Evolutionary conservation across 2,113 vertebrate genomes (phyloP), one percentile per base, ranked within the genome.

Genomic region (Pachypanchax playfairii): DNA sequence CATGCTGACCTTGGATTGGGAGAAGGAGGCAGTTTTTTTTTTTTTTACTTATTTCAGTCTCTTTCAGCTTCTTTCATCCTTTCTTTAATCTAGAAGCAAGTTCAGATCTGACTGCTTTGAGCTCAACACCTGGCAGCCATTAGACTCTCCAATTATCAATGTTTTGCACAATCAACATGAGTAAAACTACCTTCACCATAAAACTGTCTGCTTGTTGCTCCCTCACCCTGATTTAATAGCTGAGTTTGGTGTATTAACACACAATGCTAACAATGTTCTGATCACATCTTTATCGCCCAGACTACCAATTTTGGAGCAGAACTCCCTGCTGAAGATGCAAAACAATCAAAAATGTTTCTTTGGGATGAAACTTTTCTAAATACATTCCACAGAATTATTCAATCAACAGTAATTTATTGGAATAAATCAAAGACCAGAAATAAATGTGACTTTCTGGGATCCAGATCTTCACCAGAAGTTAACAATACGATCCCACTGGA

Each of bases 1-100:
- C 54, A 43, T 43, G 65, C 24, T 51, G 46, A 58, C 9, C 43
- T 51, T 68, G 38, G 44, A 51, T 3, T 31, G 20, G 22, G 38
- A 35, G 54, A 36, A 21, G 31, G 20, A 35, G 26, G 17, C 15
- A 0, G 5, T 21, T 24, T 17, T 36, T 14, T 25, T 7, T 4
- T 26, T 22, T 21, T 38, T n/a, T 1, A 25, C 13, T n/a, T n/a
- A n/a, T 52, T 29, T 53, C 31, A 22, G 14, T n/a, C 28, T 46
- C 15, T 13, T 42, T 42, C 24, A 12, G 18, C 10, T 15, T 39
- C 22, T 29, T 9, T n/a, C 3, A 41, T 8, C 14, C 24, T 11
- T 17, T 15, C 9, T 26, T 18, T 2, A 25, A 26, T 1, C 24
- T 13, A n/a, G n/a, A n/a, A n/a, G 18, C 38, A 18, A 13, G 14